A percentile compares a stretch with the other conserved stretches of the same genome.
phyloP scores from a whole-genome alignment of 2,888 invertebrate genomes.

The Myathropa florea region DNA sequence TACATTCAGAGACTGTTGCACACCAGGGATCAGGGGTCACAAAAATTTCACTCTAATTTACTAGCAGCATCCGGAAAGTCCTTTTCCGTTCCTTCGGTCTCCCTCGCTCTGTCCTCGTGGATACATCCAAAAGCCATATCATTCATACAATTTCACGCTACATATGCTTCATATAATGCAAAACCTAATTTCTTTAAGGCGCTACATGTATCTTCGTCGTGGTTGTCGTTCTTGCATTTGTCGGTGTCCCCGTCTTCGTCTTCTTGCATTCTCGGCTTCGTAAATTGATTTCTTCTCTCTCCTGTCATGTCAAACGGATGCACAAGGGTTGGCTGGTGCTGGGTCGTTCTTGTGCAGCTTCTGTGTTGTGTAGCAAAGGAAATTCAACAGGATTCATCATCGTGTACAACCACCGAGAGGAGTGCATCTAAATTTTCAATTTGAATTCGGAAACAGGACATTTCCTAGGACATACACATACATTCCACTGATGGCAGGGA shows the following conservation, averaged over 20 bases:
- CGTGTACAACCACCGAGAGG: constrained; percentile 37
- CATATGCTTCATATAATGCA: constrained; percentile 62
- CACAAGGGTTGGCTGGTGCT: constrained; percentile 2
- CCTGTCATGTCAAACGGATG: constrained; percentile 61
- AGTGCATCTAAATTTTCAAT: constrained; percentile 69
- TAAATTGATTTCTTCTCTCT: constrained; percentile 67
- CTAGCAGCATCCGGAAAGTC: neutral
- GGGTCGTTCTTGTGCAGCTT: neutral
- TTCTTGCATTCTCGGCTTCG: constrained; percentile 8
- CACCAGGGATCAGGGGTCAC: constrained; percentile 7
- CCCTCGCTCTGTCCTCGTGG: neutral
- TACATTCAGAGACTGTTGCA: constrained; percentile 17
- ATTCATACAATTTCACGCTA: constrained; percentile 68
- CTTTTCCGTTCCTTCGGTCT: constrained; percentile 3
- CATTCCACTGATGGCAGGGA: constrained; percentile 9
- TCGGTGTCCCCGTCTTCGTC: neutral
- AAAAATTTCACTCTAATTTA: constrained; percentile 36
- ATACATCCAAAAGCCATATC: constrained; percentile 33
- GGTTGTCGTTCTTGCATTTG: neutral
- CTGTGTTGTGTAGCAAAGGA: constrained; percentile 38
- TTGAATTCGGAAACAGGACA: constrained; percentile 69
- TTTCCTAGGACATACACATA: constrained; percentile 53
- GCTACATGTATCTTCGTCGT: constrained; percentile 57
- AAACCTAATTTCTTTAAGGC: constrained; percentile 68
- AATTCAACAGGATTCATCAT: constrained; percentile 68